phyloP scores from a whole-genome alignment of 2,888 invertebrate genomes.

The Trichacis sp. region DNA sequence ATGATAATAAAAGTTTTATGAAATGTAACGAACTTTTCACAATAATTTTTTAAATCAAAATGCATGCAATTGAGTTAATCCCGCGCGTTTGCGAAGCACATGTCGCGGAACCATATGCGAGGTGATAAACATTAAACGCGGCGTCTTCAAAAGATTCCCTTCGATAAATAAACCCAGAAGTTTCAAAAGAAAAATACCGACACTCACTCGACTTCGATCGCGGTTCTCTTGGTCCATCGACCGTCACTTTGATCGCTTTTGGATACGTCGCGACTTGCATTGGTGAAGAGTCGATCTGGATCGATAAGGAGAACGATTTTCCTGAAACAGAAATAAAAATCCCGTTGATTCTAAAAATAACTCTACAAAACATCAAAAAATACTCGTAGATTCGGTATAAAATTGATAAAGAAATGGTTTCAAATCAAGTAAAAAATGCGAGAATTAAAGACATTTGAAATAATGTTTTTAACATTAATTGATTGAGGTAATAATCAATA shows the following conservation, averaged over 20 bases:
- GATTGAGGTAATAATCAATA: too few relatives aligned
- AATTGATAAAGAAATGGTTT: too few relatives aligned
- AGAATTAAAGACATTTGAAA: too few relatives aligned
- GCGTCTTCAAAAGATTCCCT: slow-evolving; percentile 52
- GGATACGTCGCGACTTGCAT: slow-evolving; percentile 92
- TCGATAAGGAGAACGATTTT: slow-evolving; percentile 95
- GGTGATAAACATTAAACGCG: slow-evolving; percentile 58
- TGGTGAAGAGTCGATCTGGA: slow-evolving; percentile 86
- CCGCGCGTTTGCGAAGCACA: slow-evolving; percentile 51
- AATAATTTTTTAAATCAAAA: neutral
- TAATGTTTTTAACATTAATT: too few relatives aligned
- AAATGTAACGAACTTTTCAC: neutral
- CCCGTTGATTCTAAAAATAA: too few relatives aligned
- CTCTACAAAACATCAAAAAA: too few relatives aligned
- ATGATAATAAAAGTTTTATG: too few relatives aligned
- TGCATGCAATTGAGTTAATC: too few relatives aligned
- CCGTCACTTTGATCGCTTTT: slow-evolving; percentile 99
- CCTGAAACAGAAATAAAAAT: slow-evolving; percentile 69
- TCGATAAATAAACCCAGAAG: slow-evolving; percentile 7
- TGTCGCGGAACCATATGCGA: slow-evolving; percentile 65
- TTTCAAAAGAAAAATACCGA: neutral
- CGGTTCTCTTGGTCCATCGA: slow-evolving; percentile 98
- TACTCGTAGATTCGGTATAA: too few relatives aligned
- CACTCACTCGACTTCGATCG: slow-evolving; percentile 95
- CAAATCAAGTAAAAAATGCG: too few relatives aligned